Evolutionary conservation across 2,113 vertebrate genomes (phyloP), one percentile per base, ranked within the genome.

Genomic region (Willisornis vidua): DNA sequence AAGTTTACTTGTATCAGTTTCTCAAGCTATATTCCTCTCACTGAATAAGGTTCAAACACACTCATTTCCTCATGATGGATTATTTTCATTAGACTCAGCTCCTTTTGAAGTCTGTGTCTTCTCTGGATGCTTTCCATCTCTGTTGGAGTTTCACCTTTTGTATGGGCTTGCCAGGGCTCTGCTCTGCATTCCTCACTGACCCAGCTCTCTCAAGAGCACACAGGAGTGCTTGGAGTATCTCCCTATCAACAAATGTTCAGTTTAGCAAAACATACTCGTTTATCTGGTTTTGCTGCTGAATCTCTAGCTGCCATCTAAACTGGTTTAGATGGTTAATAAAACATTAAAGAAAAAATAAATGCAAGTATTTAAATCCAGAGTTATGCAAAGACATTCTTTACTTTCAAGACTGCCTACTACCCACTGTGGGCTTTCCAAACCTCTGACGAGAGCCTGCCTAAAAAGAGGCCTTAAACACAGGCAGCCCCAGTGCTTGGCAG

Each of bases 71-170:
- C 79, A 20, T 55, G 81, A 93, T 35, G 19, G 66, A 94, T 95
- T 87, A 68, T 76, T 96, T 97, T 89, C 89, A 95, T 97, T 91
- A 96, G 75, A 83, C 73, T 90, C 59, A 41, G 26, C 84, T 93
- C 55, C 37, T 89, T 96, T 80, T 96, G 75, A 96, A 93, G 55
- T 62, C 2, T 13, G 10, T 6, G 17, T 68, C 75, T 82, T 65
- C 46, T 85, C 95, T 91, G 85, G 68, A 84, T 52, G 61, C 19
- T 90, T 93, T 93, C 78, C 70, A 74, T 37, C 74, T 66, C 68
- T 80, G 90, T n/a, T 31, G 61, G 61, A 90, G 78, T 54, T 62
- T 74, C 63, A 91, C 80, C 61, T 81, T 90, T 45, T 67, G 79
- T 46, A 14, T 24, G 29, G 46, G 55, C 52, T 82, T 79, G 70